Evolutionary conservation across 2,113 vertebrate species (phyloP), one percentile per base, ranked within the genome.

Genomic region (Heterotis niloticus): DNA sequence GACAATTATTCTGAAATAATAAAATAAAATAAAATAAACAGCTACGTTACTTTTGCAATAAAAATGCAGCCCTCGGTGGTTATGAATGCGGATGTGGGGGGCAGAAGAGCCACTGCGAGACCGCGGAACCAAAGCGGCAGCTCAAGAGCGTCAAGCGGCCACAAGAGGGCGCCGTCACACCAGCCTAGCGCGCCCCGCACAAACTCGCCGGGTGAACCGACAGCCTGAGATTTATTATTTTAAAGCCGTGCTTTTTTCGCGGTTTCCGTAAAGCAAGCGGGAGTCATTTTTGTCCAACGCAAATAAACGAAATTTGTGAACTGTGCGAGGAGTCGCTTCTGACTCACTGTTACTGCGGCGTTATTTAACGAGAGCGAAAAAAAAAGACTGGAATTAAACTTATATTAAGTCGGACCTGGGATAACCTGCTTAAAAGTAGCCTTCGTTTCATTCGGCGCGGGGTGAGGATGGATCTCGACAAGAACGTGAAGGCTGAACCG

Each of bases 331-430:
- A 34, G 34, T 70, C 10, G 68, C 51, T 34, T 34, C 68, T 70
- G 68, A 44, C 3, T 44, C 68, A 70, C 68, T 70, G 51, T 70
- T 70, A 34, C 28, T 34, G 51, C 68, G 18, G 68, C 28, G 14
- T 70, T 70, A 70, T 70, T 23, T 70, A 70, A 70, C n/a, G 51
- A 70, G 51, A 70, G 20, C 34, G 68, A 34, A 70, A 34, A 70
- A 44, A 70, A 18, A 72, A 72, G 51, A 72, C 54, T 72, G 16
- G 54, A 72, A 72, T 72, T 52, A 72, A 72, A 72, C 18, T 72
- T 56, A 52, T 72, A 72, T 72, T 72, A 56, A 72, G 54, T 70
- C 20, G 34, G 68, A 28, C 68, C 51, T 20, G 28, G 34, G 2
- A 44, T 44, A 44, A 44, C 34, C 51, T 70, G 34, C 28, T 70